Evolutionary conservation across 2,113 vertebrate species (phyloP).

Genomic region (Brachypteracias leptosomus): DNA sequence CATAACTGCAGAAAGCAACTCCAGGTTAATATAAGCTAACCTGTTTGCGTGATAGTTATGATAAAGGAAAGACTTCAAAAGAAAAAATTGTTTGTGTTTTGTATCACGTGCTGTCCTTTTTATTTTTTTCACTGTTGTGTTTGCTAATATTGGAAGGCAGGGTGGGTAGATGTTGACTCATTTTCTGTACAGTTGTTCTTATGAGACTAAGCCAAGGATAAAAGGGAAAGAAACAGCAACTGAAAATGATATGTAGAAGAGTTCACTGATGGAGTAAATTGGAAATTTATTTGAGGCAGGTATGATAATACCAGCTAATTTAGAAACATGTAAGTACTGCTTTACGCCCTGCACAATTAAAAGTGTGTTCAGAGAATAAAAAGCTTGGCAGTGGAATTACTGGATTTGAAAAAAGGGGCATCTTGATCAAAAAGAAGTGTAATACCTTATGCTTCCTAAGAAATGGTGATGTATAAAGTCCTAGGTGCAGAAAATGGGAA

Average conservation of each 20-base stretch:
- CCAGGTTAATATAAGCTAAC: neutral
- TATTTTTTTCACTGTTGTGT: neutral
- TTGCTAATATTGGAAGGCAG: neutral
- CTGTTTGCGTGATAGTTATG: neutral
- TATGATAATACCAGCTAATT: neutral
- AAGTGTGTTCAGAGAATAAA: neutral
- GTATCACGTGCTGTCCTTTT: neutral
- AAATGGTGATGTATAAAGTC: neutral
- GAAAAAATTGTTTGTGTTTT: neutral
- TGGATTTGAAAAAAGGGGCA: neutral
- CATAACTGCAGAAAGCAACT: neutral
- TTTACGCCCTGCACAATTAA: neutral
- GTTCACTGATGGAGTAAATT: neutral
- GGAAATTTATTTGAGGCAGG: neutral
- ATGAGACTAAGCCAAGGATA: neutral
- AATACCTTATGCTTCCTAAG: neutral
- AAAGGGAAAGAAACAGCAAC: neutral
- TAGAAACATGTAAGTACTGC: neutral
- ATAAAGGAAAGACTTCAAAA: neutral
- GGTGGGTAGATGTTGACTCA: neutral
- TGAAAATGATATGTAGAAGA: neutral
- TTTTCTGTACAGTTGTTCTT: neutral
- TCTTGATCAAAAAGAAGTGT: neutral
- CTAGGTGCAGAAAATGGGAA: neutral
- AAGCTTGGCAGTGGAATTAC: neutral